Evolutionary conservation across 1,140 invertebrate species (phyloP), one percentile per base, ranked within the genome.

Genomic region (Zelostemma sp.): DNA sequence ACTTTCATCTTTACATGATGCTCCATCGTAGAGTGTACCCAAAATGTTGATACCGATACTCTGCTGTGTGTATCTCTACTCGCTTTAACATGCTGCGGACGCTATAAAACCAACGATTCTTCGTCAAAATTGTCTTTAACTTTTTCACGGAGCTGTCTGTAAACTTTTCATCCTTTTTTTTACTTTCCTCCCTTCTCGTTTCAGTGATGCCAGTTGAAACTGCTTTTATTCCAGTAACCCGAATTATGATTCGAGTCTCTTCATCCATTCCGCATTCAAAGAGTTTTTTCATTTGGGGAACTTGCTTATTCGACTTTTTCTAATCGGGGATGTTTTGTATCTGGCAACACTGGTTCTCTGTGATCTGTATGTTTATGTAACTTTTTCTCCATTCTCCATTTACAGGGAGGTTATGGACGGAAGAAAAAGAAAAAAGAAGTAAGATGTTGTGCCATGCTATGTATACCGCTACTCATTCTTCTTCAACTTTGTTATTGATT

Each of bases 401-500:
- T 92, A 86, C 91, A 92, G 91, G 91, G 89, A 88, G 91, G 90
- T 92, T 93, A 92, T 92, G 93, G 93, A 92, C 92, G 92, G 91
- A 93, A 93, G 92, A 94, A 93, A 93, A 94, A 94, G 91, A 94
- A 95, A 93, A 94, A 94, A 94, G 93, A 94, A 94, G 93, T 95
- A 95, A 95, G 93, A 93, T 85, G 80, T 85, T 85, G 79, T 76
- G 81, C 80, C 82, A 85, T 80, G 82, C 79, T 82, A 84, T 82
- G 80, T 84, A 84, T 81, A 81, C 78, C 59, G 72, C 72, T 73
- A 73, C 66, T 77, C 75, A 75, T 70, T 68, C 66, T 76, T 70
- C 67, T 67, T 73, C 62, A 67, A 70, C 64, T 74, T 69, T 63
- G 60, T 60, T 65, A 68, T 68, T 64, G 57, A 68, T 68, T 72